phyloP scores from a whole-genome alignment of 2,113 vertebrate genomes.

The Plestiodon gilberti region DNA sequence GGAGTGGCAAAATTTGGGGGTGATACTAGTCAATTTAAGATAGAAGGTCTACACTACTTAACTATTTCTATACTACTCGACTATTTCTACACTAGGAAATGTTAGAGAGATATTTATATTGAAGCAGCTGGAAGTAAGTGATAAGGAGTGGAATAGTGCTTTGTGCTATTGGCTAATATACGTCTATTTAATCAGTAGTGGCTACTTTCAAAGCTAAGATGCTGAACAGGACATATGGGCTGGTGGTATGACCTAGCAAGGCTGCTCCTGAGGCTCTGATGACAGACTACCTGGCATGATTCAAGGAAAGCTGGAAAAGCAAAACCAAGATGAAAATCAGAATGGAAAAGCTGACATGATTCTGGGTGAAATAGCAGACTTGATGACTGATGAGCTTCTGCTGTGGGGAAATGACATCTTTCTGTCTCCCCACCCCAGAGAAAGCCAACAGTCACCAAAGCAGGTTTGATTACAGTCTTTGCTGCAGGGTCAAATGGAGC shows the following conservation, averaged over 20 bases:
- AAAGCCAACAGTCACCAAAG: not conserved
- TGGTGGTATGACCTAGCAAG: not conserved
- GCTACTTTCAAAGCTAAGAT: not conserved
- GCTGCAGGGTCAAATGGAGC: not conserved
- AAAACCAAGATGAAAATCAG: not conserved
- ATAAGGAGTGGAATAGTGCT: not conserved
- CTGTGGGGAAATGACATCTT: not conserved
- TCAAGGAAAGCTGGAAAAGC: not conserved
- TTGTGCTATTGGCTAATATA: not conserved
- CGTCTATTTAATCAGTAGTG: not conserved
- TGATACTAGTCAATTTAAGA: not conserved
- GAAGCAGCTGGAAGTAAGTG: constrained; percentile 3
- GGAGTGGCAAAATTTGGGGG: not conserved
- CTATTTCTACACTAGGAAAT: not conserved
- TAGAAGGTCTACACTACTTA: too few species aligned
- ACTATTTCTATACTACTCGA: too few species aligned
- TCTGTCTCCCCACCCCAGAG: not conserved
- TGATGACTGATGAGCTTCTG: not conserved
- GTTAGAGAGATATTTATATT: not conserved
- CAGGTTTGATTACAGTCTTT: not conserved
- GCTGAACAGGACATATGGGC: not conserved
- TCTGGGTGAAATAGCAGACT: not conserved
- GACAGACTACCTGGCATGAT: constrained; percentile 1
- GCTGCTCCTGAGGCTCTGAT: not conserved
- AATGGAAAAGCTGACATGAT: not conserved